Evolutionary conservation across 1,140 invertebrate species (phyloP), one percentile per base, ranked within the genome.

Genomic region (Notospermus geniculatus): DNA sequence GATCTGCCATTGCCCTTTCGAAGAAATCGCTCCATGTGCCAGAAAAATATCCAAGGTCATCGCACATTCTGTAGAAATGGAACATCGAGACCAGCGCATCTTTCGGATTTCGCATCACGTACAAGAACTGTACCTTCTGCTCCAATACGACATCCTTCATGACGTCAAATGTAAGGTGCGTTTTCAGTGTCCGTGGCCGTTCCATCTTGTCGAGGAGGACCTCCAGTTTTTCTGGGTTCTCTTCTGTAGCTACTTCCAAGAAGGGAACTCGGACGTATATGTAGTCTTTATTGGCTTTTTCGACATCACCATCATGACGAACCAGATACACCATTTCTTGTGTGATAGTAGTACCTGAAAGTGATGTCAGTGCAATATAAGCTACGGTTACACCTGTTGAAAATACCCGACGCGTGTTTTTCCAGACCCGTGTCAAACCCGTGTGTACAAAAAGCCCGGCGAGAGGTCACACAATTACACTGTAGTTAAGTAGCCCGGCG

Each of bases 31-130:
- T 46, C n/a, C 23, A 32, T 27, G 28, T 23, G 27, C 27, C n/a
- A 13, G 29, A 29, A 1, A 39, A 45, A 15, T 22, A 30, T 25
- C 30, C 19, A 30, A 50, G 23, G 2, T 22, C 9, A 11, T 5
- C 32, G 23, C 57, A 43, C 13, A 36, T 43, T 15, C 50, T 64
- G 1, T 54, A 32, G 32, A 66, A 64, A 46, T 68, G 54, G 57
- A 64, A 74, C 28, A 60, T 56, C 0, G 72, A 74, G 43, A 74
- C 70, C 0, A 57, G 63, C 0, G 65, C 56, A 60, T 74, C 72
- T 63, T 72, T 72, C 0, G 69, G 65, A 41, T 74, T 70, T n/a
- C 72, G 58, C 15, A 62, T 57, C 5, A 71, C 29, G 39, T 66
- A 64, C 19, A 74, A 53, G 2, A 72, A 57, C 50, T 68, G 67